phyloP scores from a whole-genome alignment of 1,140 invertebrate species.

The Planococcus citri region DNA sequence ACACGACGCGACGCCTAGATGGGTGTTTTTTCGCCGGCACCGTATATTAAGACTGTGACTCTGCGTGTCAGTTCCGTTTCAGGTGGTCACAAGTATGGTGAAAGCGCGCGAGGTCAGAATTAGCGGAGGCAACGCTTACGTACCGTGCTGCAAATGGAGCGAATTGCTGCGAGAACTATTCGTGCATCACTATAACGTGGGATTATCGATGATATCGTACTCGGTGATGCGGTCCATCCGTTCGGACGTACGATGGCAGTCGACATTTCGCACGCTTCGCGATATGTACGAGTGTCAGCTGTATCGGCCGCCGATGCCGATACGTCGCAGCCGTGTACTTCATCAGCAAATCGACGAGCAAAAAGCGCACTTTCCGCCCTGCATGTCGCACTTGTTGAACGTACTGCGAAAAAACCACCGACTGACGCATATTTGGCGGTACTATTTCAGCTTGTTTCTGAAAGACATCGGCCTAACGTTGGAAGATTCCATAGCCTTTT shows the following conservation, averaged over 20 bases:
- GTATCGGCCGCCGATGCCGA: not conserved
- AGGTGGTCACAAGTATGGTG: constrained; percentile 39
- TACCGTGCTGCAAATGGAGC: constrained; percentile 46
- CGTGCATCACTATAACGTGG: constrained; percentile 35
- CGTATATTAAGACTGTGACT: not conserved
- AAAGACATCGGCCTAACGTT: constrained; percentile 55
- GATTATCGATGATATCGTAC: constrained; percentile 32
- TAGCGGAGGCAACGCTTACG: constrained; percentile 35
- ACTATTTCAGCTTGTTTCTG: constrained; percentile 52
- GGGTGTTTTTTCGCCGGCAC: too few species aligned
- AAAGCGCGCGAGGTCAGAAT: constrained; percentile 38
- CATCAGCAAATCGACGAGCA: constrained; percentile 40
- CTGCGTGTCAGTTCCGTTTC: constrained; percentile 39
- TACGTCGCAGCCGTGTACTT: constrained; percentile 28
- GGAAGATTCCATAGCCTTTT: constrained; percentile 48
- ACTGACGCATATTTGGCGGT: constrained; percentile 55
- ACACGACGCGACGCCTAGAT: not conserved
- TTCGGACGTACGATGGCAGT: not conserved
- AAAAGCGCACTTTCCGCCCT: constrained; percentile 52
- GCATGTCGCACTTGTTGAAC: constrained; percentile 59
- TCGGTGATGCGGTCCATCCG: constrained; percentile 14
- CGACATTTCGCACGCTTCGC: not conserved
- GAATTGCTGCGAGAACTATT: constrained; percentile 38
- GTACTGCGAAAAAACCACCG: constrained; percentile 50
- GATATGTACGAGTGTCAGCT: not conserved